Percentiles rank a stretch among this genome's conserved stretches.
These are phyloP conservation scores for Tenthredo notha DNA, from an alignment of 2,888 invertebrate species.

Conservation along the genomic window DNA sequence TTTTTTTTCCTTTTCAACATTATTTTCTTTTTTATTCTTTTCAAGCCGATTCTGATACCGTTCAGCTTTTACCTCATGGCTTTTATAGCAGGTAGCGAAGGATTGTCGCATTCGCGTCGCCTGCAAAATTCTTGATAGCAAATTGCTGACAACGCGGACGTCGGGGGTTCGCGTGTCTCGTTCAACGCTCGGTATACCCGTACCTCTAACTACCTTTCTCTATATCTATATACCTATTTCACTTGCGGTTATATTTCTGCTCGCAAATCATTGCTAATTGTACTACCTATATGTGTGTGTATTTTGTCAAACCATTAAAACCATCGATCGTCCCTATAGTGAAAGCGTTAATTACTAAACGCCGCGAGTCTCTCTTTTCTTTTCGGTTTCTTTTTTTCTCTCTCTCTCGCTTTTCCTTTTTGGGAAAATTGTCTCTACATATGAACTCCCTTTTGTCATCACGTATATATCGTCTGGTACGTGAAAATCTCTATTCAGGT, in stretches of 20 bases:
- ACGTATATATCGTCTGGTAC: neutral
- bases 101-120: neutral
- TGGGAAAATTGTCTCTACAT: too few species aligned
- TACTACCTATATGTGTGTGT: neutral
- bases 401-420: neutral
- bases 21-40: neutral
- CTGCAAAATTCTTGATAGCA: constrained; percentile 41
- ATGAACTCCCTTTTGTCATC: too few species aligned
- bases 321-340: constrained; percentile 21
- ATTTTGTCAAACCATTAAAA: constrained; percentile 18
- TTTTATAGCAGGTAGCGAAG: neutral
- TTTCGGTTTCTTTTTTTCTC: neutral
- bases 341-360: constrained; percentile 1
- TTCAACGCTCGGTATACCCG: neutral
- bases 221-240: too few species aligned
- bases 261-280: constrained; percentile 31
- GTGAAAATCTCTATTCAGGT: neutral
- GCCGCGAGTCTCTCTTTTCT: neutral
- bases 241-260: constrained; percentile 20
- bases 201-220: neutral
- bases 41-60: neutral
- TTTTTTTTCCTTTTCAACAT: neutral
- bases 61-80: neutral
- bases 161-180: constrained; percentile 24
- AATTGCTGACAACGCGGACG: constrained; percentile 29